These are phyloP conservation scores for Ciona savignyi DNA, from an alignment of 23 tunicate genomes.

Conservation along the genomic window DNA sequence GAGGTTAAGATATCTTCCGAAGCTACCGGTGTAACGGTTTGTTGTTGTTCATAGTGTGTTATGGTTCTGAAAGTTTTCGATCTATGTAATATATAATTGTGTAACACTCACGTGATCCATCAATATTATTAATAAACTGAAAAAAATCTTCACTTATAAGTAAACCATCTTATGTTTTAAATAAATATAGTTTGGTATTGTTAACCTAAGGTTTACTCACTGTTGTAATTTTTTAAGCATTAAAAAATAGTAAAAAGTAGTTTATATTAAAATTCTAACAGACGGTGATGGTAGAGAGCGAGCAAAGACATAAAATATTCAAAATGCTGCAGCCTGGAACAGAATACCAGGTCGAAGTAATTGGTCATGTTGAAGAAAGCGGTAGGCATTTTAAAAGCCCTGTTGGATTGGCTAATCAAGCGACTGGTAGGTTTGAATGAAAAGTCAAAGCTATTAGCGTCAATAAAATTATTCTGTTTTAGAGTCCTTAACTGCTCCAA, in stretches of 20 bases:
- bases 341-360: conserved; percentile 31
- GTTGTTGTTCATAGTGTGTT: too few relatives aligned
- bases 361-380: conserved; percentile 22
- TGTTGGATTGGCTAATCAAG: conserved; percentile 11
- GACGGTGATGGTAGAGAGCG: conserved; percentile 13
- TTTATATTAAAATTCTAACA: too few relatives aligned
- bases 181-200: too few relatives aligned
- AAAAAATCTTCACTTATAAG: neutral
- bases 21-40: neutral
- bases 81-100: too few relatives aligned
- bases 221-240: neutral
- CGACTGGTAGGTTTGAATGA: conserved; percentile 24
- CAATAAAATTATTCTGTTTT: conserved; percentile 7
- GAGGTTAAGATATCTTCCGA: neutral
- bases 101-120: too few relatives aligned
- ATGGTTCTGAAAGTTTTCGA: too few relatives aligned
- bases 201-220: too few relatives aligned
- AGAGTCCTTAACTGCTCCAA: conserved; percentile 21
- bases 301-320: conserved; percentile 2
- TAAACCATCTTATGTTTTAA: too few relatives aligned
- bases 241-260: too few relatives aligned
- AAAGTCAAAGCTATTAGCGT: too few relatives aligned
- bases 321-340: conserved; percentile 36
- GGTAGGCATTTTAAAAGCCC: conserved; percentile 32
- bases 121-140: neutral